Conservation (phyloP, 2,888 invertebrate genomes). For the Euproctis similis region DNA sequence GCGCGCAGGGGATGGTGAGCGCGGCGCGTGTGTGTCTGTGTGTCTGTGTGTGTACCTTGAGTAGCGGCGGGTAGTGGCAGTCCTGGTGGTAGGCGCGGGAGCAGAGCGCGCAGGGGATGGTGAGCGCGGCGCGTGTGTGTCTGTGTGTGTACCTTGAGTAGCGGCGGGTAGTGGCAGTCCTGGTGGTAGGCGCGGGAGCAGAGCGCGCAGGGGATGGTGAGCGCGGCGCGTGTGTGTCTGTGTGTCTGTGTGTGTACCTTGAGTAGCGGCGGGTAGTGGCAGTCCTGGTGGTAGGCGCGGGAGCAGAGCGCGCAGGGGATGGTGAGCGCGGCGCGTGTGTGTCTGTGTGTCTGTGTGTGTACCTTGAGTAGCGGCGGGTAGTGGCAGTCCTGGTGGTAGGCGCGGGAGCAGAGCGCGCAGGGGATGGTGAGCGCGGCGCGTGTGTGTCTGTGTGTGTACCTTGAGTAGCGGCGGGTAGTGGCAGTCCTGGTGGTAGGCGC, state of each 20-base stretch:
- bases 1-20: not conserved
- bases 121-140: too few relatives aligned
- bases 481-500: not conserved
- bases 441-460: not conserved
- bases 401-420: constrained; percentile 85
- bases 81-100: constrained; percentile 94
- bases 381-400: constrained; percentile 95
- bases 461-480: constrained; percentile 1
- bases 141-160: too few relatives aligned
- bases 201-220: too few relatives aligned
- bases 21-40: not conserved
- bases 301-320: too few relatives aligned
- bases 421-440: too few relatives aligned
- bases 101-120: constrained; percentile 77
- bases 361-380: constrained; percentile 80
- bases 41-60: constrained; percentile 25
- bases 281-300: too few relatives aligned
- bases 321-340: not conserved
- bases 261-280: too few relatives aligned
- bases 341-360: not conserved
- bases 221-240: too few relatives aligned
- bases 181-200: too few relatives aligned
- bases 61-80: constrained; percentile 88
- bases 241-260: too few relatives aligned
- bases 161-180: too few relatives aligned